These are phyloP conservation scores for Chelonus insularis DNA, from an alignment of 1,140 invertebrate species.

Conservation along the genomic window DNA sequence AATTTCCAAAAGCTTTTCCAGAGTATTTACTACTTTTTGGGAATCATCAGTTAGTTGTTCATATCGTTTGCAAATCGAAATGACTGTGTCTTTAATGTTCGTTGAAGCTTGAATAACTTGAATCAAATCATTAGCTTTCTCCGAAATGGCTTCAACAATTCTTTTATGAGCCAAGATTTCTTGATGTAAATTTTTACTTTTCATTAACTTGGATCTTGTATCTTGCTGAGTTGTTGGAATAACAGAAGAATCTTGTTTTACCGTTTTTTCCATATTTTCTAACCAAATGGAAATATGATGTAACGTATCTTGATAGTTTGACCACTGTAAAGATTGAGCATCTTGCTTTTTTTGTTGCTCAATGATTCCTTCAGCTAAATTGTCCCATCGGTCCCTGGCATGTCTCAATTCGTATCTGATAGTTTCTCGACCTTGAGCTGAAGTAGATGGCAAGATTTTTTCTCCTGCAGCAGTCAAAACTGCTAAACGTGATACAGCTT, in stretches of 20 bases:
- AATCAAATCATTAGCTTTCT: slow-evolving; percentile 77
- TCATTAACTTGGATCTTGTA: slow-evolving; percentile 82
- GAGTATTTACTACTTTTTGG: slow-evolving; percentile 66
- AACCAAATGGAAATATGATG: slow-evolving; percentile 85
- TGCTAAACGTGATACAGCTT: slow-evolving; percentile 76
- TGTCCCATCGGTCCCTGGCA: slow-evolving; percentile 83
- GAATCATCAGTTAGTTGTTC: slow-evolving; percentile 68
- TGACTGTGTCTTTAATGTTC: slow-evolving; percentile 70
- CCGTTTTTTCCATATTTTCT: slow-evolving; percentile 79
- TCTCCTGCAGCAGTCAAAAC: slow-evolving; percentile 77
- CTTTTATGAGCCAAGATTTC: slow-evolving; percentile 89
- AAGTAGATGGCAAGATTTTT: slow-evolving; percentile 87
- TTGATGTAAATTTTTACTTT: slow-evolving; percentile 84
- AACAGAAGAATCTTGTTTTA: slow-evolving; percentile 73
- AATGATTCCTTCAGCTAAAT: slow-evolving; percentile 75
- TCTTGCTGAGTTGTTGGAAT: slow-evolving; percentile 79
- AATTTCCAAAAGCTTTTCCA: slow-evolving; percentile 76
- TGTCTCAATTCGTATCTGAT: slow-evolving; percentile 80
- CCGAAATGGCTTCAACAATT: slow-evolving; percentile 84
- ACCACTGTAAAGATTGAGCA: slow-evolving; percentile 80
- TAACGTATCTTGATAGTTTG: slow-evolving; percentile 82
- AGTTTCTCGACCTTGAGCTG: slow-evolving; percentile 83
- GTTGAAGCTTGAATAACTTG: slow-evolving; percentile 66
- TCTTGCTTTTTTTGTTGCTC: slow-evolving; percentile 84
- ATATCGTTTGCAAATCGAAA: slow-evolving; percentile 74